Percentiles rank a stretch among this genome's conserved stretches.
Evolutionary conservation across 2,113 vertebrate genomes (phyloP).

Genomic region (Pandion haliaetus): DNA sequence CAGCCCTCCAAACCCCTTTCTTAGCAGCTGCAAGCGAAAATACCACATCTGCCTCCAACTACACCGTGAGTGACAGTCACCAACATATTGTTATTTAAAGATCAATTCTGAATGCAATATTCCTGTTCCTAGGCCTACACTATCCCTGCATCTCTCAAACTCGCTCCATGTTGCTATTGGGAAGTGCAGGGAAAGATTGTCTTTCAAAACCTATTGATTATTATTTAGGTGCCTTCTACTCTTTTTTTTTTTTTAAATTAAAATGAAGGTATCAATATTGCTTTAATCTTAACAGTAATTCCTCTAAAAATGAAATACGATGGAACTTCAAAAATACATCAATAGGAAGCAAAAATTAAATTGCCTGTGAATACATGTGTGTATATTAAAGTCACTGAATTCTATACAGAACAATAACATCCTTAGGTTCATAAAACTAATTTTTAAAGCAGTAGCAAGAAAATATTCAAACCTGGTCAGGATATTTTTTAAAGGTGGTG

Average conservation of each 20-base stretch:
- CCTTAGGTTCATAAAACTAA: neutral
- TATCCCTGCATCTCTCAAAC: neutral
- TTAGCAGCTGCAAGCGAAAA: slow-evolving; percentile 58
- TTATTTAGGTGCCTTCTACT: slow-evolving; percentile 1
- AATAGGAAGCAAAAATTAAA: slow-evolving; percentile 21
- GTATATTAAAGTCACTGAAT: neutral
- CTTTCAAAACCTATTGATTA: slow-evolving; percentile 46
- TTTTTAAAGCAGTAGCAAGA: neutral
- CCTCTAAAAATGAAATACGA: neutral
- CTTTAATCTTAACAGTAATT: slow-evolving; percentile 14
- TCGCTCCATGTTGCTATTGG: neutral
- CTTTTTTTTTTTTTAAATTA: neutral
- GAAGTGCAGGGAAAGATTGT: neutral
- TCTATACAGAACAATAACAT: neutral
- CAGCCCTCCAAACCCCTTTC: slow-evolving; percentile 44
- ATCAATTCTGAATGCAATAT: slow-evolving; percentile 26
- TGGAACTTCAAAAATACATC: neutral
- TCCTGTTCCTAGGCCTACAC: slow-evolving; percentile 19
- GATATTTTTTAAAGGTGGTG: slow-evolving; percentile 31
- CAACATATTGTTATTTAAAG: slow-evolving; percentile 63
- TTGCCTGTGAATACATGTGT: neutral
- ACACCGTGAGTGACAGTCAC: slow-evolving; percentile 25
- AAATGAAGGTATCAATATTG: neutral
- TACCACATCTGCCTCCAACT: slow-evolving; percentile 65
- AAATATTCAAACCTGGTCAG: neutral